Conservation (phyloP, 2,888 invertebrate species). For the Mythimna ferrago region DNA sequence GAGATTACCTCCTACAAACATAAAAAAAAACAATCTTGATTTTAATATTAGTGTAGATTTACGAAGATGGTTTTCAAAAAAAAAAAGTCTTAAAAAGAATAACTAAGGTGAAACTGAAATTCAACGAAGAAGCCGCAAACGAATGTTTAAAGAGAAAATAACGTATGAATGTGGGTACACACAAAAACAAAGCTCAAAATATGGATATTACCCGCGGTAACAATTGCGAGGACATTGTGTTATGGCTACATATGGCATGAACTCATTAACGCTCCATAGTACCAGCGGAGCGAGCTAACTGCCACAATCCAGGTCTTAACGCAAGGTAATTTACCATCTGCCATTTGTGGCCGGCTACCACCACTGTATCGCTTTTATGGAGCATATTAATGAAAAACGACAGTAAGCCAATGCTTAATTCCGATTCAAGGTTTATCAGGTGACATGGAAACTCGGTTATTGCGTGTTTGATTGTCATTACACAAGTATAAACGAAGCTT, state of each 20-base stretch:
- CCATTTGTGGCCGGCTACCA: conserved; percentile 72
- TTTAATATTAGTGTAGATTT: no score
- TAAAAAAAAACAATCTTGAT: no score
- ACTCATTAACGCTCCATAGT: conserved; percentile 79
- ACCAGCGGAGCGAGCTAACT: conserved; percentile 74
- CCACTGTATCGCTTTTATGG: conserved; percentile 65
- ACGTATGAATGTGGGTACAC: conserved; percentile 33
- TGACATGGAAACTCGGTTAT: conserved; percentile 34
- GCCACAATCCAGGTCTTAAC: conserved; percentile 84
- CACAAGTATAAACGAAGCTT: background rate
- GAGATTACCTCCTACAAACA: no score
- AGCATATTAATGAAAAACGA: conserved; percentile 66
- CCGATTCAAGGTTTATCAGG: conserved; percentile 23
- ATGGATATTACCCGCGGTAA: conserved; percentile 69
- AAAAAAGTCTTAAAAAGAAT: background rate
- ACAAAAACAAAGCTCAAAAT: conserved; percentile 61
- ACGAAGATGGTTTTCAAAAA: no score
- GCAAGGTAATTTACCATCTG: conserved; percentile 83
- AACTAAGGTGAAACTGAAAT: background rate
- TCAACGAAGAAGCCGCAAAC: background rate
- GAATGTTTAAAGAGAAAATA: conserved; percentile 19
- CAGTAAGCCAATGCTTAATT: conserved; percentile 48
- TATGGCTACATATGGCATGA: conserved; percentile 79
- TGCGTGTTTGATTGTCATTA: conserved; percentile 35
- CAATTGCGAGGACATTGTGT: conserved; percentile 74